Conservation (phyloP, 2,888 invertebrate species). For the Phoenoteleia sp. region DNA sequence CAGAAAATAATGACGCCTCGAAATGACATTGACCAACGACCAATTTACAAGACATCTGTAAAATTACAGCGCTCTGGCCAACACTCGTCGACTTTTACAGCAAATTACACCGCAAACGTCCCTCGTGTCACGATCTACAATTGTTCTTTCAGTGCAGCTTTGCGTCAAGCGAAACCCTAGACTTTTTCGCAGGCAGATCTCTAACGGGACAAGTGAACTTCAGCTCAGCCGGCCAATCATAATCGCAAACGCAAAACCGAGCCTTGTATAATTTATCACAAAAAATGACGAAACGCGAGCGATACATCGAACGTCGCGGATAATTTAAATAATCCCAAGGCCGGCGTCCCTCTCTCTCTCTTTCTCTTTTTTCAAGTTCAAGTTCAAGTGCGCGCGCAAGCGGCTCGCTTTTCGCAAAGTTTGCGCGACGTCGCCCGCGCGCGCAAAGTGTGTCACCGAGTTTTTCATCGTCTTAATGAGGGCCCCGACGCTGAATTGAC, state of each 20-base stretch:
- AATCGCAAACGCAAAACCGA: background rate
- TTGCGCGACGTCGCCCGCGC: background rate
- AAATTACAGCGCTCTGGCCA: too few species aligned
- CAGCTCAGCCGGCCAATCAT: background rate
- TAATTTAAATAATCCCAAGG: slow-evolving; percentile 31
- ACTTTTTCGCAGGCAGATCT: background rate
- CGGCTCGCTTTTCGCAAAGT: slow-evolving; percentile 17
- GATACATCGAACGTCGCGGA: slow-evolving; percentile 6
- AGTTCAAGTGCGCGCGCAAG: slow-evolving; percentile 18
- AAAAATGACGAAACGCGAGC: slow-evolving; percentile 18
- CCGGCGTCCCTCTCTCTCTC: background rate
- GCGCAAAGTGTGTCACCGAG: slow-evolving; percentile 48
- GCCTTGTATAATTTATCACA: slow-evolving; percentile 9
- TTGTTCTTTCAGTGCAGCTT: background rate
- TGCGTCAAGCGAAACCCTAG: background rate
- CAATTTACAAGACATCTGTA: too few species aligned
- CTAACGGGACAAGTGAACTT: background rate
- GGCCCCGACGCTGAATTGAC: slow-evolving; percentile 39
- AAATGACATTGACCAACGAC: too few species aligned
- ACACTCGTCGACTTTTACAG: too few species aligned
- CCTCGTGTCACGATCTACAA: too few species aligned
- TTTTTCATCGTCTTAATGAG: slow-evolving; percentile 39
- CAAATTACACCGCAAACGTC: too few species aligned
- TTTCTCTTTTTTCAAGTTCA: slow-evolving; percentile 51
- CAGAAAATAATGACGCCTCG: too few species aligned